Percentiles rank a stretch among this genome's conserved stretches.
phyloP scores from a whole-genome alignment of 2,797 vertebrate genomes.

The Chloroceryle inda region DNA sequence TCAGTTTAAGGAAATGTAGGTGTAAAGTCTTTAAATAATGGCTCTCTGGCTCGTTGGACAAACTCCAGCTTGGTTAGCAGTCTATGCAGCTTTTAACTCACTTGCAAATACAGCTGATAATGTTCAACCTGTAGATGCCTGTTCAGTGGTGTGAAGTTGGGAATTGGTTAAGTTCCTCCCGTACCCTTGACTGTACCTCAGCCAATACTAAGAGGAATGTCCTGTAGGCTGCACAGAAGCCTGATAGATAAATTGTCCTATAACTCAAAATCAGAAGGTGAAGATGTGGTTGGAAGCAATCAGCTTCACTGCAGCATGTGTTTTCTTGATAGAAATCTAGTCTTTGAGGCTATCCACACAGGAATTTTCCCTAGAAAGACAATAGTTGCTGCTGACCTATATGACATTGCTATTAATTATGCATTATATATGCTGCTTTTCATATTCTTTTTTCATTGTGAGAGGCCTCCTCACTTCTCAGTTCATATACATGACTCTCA shows the following conservation, averaged over 20 bases:
- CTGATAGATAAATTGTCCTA: neutral
- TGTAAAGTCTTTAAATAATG: neutral
- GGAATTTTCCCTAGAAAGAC: neutral
- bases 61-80: neutral
- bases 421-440: neutral
- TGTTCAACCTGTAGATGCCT: neutral
- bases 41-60: neutral
- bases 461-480: neutral
- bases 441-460: neutral
- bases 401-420: conserved; percentile 24
- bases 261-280: neutral
- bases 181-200: neutral
- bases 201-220: neutral
- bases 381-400: neutral
- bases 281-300: neutral
- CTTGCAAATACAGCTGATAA: neutral
- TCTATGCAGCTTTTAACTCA: neutral
- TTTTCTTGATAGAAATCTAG: neutral
- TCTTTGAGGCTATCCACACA: neutral
- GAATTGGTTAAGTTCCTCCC: neutral
- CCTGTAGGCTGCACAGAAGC: neutral
- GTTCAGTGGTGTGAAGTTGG: neutral
- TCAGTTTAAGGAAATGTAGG: neutral
- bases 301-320: neutral
- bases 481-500: neutral